Evolutionary conservation across 2,888 invertebrate species (phyloP).

Genomic region (Junonia oenone): DNA sequence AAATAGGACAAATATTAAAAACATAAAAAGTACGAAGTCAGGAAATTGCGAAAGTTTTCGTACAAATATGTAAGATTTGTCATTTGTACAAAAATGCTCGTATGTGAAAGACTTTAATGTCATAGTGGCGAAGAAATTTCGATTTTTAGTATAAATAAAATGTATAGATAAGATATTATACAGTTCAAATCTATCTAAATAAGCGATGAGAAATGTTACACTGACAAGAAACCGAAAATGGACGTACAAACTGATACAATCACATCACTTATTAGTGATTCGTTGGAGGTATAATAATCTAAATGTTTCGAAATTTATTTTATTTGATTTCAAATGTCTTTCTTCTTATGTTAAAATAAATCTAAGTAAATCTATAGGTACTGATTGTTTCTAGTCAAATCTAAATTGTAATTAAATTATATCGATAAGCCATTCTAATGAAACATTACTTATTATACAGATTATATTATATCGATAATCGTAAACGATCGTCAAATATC

Average conservation of each 20-base stretch:
- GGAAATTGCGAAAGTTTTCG: neutral
- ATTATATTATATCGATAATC: conserved; percentile 20
- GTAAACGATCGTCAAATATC: conserved; percentile 20
- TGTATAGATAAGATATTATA: neutral
- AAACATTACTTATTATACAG: conserved; percentile 28
- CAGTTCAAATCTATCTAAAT: neutral
- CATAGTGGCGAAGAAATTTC: neutral
- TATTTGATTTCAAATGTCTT: neutral
- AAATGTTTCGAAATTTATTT: neutral
- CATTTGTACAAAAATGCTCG: neutral
- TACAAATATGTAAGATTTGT: neutral
- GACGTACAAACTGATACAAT: conserved; percentile 14
- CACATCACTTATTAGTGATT: neutral
- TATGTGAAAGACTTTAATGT: neutral
- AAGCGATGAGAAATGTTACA: neutral
- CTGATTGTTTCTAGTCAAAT: conserved; percentile 73
- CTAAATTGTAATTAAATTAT: conserved; percentile 52
- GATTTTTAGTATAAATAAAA: neutral
- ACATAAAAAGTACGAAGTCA: neutral
- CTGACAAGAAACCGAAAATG: neutral
- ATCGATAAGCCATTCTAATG: conserved; percentile 45
- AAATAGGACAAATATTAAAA: neutral
- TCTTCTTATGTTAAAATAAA: neutral
- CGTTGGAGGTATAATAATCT: neutral
- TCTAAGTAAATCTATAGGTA: conserved; percentile 40